Percentiles rank a stretch among this genome's conserved stretches.
Conservation (phyloP, 2,888 invertebrate species). For the Petrolisthes manimaculis region DNA sequence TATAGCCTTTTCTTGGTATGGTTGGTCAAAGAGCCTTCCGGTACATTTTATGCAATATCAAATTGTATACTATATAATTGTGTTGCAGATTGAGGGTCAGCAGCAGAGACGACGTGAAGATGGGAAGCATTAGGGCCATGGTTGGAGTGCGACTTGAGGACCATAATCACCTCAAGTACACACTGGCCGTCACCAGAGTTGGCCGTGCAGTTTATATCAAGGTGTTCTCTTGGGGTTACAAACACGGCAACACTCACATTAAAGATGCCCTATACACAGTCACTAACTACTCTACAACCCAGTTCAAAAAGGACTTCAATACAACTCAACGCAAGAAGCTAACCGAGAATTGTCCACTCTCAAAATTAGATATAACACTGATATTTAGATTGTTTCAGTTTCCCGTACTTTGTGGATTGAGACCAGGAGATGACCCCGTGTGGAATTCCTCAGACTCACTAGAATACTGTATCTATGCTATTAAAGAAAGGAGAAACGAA, state of each 20-base stretch:
- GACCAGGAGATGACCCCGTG: constrained; percentile 6
- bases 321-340: constrained; percentile 46
- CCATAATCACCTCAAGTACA: constrained; percentile 52
- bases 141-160: constrained; percentile 38
- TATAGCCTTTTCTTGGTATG: no score
- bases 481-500: constrained; percentile 50
- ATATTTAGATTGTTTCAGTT: constrained; percentile 54
- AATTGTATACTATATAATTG: no score
- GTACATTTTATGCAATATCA: no score
- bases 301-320: constrained; percentile 59
- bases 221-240: constrained; percentile 41
- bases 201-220: constrained; percentile 27
- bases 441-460: constrained; percentile 46
- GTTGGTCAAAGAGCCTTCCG: no score
- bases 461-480: constrained; percentile 44
- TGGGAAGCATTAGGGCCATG: neutral
- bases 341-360: constrained; percentile 26
- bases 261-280: constrained; percentile 40
- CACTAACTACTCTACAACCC: constrained; percentile 31
- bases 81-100: no score
- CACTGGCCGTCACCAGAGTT: constrained; percentile 39
- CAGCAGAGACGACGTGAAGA: no score
- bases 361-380: constrained; percentile 48
- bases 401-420: constrained; percentile 56
- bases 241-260: neutral